Base-by-base conservation (phyloP, 2,888 invertebrate genomes). In the Crossocerus cetratus region DNA sequence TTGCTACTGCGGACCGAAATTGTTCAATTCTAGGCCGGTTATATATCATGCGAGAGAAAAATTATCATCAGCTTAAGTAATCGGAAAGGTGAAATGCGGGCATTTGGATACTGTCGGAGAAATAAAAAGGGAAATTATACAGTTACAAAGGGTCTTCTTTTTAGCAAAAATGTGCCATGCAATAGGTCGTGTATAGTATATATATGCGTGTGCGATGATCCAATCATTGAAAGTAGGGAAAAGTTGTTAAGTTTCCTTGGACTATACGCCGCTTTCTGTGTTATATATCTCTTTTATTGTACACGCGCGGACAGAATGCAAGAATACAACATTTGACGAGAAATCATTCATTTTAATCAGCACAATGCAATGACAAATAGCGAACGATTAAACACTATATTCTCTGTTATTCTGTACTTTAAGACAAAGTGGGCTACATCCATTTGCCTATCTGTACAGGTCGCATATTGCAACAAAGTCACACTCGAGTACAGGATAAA, bases 61-160 rank as follows among this genome's bases (percentile, higher is more conserved):
- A 77, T 79, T 77, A 79, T 80, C 66, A 58, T 61, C 71, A 61
- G 54, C 62, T 57, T 59, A 68, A 75, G 76, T 69, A 77, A 72
- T 68, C 67, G 69, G 78, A 80, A 76, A 80, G 44, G 58, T 79
- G 86, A 86, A 86, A 83, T 83, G 83, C 84, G 83, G 87, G 86
- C 85, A 87, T 86, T 87, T 86, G 81, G 72, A 83, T 73, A 78
- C 65, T 77, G 76, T 74, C 56, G 78, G 77, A 80, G 71, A 74
- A 80, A 81, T 65, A 82, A 81, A 81, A 83, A 86, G 77, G 70
- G 66, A 81, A 71, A 77, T 72, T 75, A 81, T 67, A 67, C 74
- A 77, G 69, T 74, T 80, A 72, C 18, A 62, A 67, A 72, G 71
- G 55, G 76, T 79, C 72, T 77, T 81, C 57, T 78, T 83, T 79